A percentile compares a stretch with the other conserved stretches of the same genome.
These are phyloP conservation scores for Aspidapion aeneum DNA, from an alignment of 2,888 invertebrate species.

Conservation along the genomic window DNA sequence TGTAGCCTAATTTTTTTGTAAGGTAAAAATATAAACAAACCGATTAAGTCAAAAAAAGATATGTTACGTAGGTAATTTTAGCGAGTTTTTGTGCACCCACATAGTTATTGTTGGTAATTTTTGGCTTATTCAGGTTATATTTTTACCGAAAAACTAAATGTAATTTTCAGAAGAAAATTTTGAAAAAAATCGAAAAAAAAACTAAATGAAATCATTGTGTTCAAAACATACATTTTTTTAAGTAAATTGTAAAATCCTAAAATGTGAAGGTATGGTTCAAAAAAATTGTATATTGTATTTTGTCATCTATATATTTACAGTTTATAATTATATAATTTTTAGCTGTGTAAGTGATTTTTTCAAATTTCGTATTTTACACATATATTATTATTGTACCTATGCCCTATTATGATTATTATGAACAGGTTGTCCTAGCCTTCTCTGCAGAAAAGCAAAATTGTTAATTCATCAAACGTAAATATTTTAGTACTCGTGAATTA, in stretches of 20 bases:
- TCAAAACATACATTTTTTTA: not conserved
- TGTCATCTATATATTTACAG: not conserved
- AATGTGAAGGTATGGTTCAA: not conserved
- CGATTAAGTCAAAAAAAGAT: not conserved
- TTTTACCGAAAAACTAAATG: not conserved
- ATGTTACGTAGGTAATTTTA: not conserved
- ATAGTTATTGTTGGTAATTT: not conserved
- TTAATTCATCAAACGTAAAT: no score
- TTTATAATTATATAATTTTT: not conserved
- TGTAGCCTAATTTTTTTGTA: not conserved
- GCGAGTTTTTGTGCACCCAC: not conserved
- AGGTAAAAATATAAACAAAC: not conserved
- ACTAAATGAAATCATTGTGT: not conserved
- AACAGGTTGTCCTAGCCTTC: no score
- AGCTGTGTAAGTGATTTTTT: not conserved
- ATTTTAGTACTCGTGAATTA: no score
- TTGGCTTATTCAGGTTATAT: not conserved
- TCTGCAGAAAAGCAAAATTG: no score
- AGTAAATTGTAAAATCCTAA: not conserved
- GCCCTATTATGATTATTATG: not conserved
- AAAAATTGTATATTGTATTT: not conserved
- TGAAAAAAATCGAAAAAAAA: not conserved
- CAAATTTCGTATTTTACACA: not conserved
- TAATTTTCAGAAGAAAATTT: not conserved
- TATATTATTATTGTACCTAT: not conserved